These are phyloP conservation scores for Porites lutea DNA, from an alignment of 64 coral and sea anemone genomes.

Conservation along the genomic window DNA sequence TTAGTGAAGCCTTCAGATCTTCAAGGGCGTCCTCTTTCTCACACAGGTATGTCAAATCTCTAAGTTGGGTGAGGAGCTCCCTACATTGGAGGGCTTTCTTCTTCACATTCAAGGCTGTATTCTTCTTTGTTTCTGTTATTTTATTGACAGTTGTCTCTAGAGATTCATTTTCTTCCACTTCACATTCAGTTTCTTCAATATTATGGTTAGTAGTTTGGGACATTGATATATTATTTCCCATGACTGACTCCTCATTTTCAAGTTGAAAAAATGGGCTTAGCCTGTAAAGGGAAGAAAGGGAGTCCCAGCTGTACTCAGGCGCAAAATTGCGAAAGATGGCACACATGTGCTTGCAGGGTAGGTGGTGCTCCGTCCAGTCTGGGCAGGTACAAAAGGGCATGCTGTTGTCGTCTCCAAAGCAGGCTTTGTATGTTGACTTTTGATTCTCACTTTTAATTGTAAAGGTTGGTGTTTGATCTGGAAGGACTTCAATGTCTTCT, in stretches of 20 bases:
- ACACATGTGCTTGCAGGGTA: slow-evolving; percentile 45
- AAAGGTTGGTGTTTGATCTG: neutral
- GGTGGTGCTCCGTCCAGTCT: slow-evolving; percentile 16
- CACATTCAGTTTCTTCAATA: neutral
- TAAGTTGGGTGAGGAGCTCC: slow-evolving; percentile 18
- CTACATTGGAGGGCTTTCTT: slow-evolving; percentile 4
- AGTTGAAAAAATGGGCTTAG: slow-evolving; percentile 15
- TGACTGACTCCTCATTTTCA: slow-evolving; percentile 7
- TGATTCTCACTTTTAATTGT: neutral
- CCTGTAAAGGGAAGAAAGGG: neutral
- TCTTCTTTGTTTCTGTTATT: neutral
- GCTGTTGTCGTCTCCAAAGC: slow-evolving; percentile 26
- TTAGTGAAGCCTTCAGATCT: slow-evolving; percentile 11
- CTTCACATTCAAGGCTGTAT: neutral
- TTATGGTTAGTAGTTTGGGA: neutral
- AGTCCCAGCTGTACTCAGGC: slow-evolving; percentile 30
- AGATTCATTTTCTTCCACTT: too few relatives aligned
- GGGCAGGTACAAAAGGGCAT: slow-evolving; percentile 29
- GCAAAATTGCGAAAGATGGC: slow-evolving; percentile 24
- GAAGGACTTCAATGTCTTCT: slow-evolving; percentile 18
- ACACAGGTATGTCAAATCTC: slow-evolving; percentile 31
- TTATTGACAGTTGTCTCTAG: too few relatives aligned
- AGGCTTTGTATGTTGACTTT: slow-evolving; percentile 1
- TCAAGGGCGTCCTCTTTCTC: slow-evolving; percentile 21
- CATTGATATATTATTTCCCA: neutral